Evolutionary conservation across 2,888 invertebrate genomes (phyloP).

Genomic region (Athetis lepigone): DNA sequence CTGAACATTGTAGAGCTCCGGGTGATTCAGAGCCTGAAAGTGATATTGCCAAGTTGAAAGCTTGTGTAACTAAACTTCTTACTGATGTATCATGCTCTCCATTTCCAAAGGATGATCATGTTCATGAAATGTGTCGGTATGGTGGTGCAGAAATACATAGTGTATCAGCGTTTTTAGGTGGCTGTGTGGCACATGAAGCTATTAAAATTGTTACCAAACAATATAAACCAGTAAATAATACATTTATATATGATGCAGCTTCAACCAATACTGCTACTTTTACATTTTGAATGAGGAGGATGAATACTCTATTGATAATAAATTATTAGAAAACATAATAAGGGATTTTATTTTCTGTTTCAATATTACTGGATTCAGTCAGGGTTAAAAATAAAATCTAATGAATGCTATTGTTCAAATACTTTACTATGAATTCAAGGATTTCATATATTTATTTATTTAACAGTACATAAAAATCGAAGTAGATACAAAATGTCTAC

Average conservation of each 20-base stretch:
- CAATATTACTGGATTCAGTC: conserved; percentile 7
- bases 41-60: conserved; percentile 97
- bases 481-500: conserved; percentile 62
- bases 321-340: conserved; percentile 58
- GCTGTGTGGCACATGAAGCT: conserved; percentile 98
- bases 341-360: conserved; percentile 42
- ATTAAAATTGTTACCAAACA: conserved; percentile 98
- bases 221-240: conserved; percentile 98
- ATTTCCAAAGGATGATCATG: conserved; percentile 96
- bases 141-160: conserved; percentile 98
- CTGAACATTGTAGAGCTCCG: conserved; percentile 97
- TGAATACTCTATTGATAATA: conserved; percentile 54
- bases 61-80: conserved; percentile 93
- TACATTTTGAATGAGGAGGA: conserved; percentile 90
- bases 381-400: conserved; percentile 56
- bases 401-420: conserved; percentile 58
- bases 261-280: conserved; percentile 96
- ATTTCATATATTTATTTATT: conserved; percentile 61
- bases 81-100: conserved; percentile 96
- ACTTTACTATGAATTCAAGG: conserved; percentile 68
- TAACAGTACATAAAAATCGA: conserved; percentile 60
- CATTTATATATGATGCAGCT: conserved; percentile 98
- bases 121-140: conserved; percentile 98
- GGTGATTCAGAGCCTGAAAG: conserved; percentile 97
- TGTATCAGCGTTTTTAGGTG: conserved; percentile 97